Evolutionary conservation across 2,113 vertebrate species (phyloP).

Genomic region (Syrrhaptes paradoxus): DNA sequence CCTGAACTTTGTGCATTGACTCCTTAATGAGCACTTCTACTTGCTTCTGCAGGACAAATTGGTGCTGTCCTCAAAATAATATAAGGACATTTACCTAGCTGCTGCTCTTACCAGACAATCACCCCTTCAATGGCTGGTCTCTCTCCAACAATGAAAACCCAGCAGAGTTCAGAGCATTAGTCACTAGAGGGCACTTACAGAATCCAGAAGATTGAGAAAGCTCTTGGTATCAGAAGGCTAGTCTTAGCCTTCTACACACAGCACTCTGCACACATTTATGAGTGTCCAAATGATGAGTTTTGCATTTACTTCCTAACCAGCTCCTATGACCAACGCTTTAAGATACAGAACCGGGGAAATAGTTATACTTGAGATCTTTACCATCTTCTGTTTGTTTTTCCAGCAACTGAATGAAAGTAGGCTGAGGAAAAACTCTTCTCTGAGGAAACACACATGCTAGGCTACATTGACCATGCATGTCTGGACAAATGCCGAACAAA

Average conservation of each 20-base stretch:
- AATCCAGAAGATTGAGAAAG: neutral
- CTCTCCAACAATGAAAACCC: neutral
- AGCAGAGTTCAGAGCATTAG: neutral
- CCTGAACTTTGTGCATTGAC: neutral
- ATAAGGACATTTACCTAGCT: neutral
- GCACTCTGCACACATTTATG: neutral
- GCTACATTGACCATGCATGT: neutral
- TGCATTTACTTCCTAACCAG: neutral
- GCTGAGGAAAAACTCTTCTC: neutral
- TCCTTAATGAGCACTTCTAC: neutral
- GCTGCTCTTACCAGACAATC: neutral
- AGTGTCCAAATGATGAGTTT: neutral
- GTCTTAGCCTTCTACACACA: no score
- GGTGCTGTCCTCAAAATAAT: neutral
- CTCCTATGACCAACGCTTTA: neutral
- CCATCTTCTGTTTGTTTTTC: neutral
- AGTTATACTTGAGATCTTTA: neutral
- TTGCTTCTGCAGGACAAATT: neutral
- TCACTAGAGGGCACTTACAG: slow-evolving; percentile 40
- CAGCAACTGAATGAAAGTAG: neutral
- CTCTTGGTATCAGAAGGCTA: neutral
- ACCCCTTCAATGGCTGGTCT: neutral
- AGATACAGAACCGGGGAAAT: neutral
- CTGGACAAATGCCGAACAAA: neutral
- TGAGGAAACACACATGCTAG: neutral